Base-by-base conservation (phyloP, 2,113 vertebrate genomes). In the Rynchops niger region DNA sequence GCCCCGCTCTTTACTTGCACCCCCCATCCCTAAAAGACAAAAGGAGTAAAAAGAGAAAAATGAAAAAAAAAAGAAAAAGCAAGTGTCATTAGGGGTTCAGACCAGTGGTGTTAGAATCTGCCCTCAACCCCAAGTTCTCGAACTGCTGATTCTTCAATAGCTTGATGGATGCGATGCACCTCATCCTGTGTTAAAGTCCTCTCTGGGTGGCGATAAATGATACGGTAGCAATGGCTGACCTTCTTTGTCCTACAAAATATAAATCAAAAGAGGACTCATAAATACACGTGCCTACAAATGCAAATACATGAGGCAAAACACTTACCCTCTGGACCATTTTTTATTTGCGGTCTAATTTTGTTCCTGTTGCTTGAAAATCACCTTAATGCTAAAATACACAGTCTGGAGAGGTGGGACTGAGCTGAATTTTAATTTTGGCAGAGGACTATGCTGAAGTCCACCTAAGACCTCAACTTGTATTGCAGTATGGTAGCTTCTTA, bases 131-230 rank as follows among this genome's bases (percentile, higher is more conserved):
- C 99, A 88, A 99, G 98, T 94, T 98, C 97, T 73, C 36, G 97
- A 78, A 99, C 98, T 0, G 97, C 98, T 0, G 97, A 93, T 38
- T 96, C 94, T 86, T 99, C 98, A 53, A 99, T 98, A 7, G 98
- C 97, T 52, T 74, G 94, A 92, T 99, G 99, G 92, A 99, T 9
- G 5, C 4, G 66, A 14, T 92, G 79, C 59, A 99, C 99, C 97
- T 99, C 99, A 2, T 94, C 96, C 95, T 99, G 99, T 8, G 98
- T 98, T 80, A 99, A 95, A 9, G 99, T 99, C 70, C 98, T 98
- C 97, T 99, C 99, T 82, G 98, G 99, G 98, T 99, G 99, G 19
- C 99, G 99, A 97, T 99, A 99, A 42, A 95, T 49, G 90, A 99
- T 98, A 3, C 99, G 98, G 96, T 99, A 99, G 96, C 99, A 99